Conservation (phyloP, 2,113 vertebrate genomes). For the Muntiacus reevesi region DNA sequence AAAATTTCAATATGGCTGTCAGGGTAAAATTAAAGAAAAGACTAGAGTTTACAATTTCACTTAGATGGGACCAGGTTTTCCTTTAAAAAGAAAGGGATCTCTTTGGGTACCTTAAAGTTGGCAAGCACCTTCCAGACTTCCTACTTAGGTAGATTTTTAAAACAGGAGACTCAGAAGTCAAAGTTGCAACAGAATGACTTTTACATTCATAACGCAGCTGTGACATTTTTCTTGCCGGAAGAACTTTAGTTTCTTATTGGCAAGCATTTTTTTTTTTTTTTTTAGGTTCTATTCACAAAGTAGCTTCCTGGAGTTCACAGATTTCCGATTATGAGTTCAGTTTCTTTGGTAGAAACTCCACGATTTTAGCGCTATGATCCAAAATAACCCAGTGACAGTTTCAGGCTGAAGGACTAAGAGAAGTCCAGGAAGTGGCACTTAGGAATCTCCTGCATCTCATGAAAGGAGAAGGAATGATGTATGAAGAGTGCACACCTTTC, state of each 20-base stretch:
- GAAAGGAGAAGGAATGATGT: neutral
- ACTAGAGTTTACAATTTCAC: neutral
- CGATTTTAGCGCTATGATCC: neutral
- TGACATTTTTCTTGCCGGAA: slow-evolving; percentile 8
- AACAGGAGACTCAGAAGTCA: neutral
- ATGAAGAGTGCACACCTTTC: neutral
- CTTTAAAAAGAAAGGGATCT: neutral
- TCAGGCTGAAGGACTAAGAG: neutral
- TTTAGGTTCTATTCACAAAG: neutral
- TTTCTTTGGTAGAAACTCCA: neutral
- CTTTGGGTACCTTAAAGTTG: neutral
- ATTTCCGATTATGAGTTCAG: slow-evolving; percentile 18
- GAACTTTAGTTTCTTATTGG: slow-evolving; percentile 2
- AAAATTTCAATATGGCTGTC: neutral
- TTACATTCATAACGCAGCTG: neutral
- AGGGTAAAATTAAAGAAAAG: neutral
- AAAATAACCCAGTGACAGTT: neutral
- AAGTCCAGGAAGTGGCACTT: neutral
- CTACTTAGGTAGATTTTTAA: neutral
- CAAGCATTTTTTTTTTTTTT: neutral
- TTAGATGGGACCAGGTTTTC: neutral
- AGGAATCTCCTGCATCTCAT: neutral
- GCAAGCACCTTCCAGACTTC: neutral
- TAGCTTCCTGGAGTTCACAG: slow-evolving; percentile 6
- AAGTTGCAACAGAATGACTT: neutral